phyloP scores from a whole-genome alignment of 1,140 invertebrate species.

The Acromyrmex heyeri region DNA sequence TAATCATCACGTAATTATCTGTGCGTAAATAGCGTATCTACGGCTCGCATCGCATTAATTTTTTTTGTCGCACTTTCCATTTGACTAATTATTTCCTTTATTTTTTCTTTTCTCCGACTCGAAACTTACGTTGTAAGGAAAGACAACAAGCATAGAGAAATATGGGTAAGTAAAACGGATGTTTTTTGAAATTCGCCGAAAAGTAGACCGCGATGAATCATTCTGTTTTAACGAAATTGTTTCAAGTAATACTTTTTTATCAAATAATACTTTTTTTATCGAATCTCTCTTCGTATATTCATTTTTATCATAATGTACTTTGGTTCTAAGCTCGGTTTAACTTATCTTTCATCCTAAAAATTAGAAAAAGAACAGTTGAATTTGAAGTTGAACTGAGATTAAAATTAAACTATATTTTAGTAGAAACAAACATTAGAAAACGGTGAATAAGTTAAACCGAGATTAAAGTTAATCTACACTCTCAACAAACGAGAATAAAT shows the following conservation, averaged over 20 bases:
- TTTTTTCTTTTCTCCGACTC: background rate
- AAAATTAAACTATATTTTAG: no score
- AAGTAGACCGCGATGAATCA: background rate
- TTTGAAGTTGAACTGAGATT: no score
- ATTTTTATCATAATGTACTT: no score
- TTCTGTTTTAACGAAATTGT: background rate
- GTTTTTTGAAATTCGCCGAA: background rate
- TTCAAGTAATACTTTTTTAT: background rate
- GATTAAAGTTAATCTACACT: no score
- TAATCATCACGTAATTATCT: background rate
- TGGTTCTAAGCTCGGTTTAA: background rate
- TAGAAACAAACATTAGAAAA: no score
- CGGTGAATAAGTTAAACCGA: no score
- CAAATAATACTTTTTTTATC: background rate
- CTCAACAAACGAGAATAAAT: no score
- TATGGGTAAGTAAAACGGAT: background rate
- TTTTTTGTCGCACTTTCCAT: background rate
- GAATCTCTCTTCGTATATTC: background rate
- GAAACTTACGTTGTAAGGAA: background rate
- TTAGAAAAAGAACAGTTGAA: no score
- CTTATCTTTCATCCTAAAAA: no score
- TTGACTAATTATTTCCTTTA: background rate
- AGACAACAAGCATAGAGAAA: background rate
- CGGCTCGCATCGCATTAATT: background rate
- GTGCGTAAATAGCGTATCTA: background rate